A percentile compares a stretch with the other conserved stretches of the same genome.
Evolutionary conservation across 2,113 vertebrate species (phyloP).

Genomic region (Dipodomys stephensi): DNA sequence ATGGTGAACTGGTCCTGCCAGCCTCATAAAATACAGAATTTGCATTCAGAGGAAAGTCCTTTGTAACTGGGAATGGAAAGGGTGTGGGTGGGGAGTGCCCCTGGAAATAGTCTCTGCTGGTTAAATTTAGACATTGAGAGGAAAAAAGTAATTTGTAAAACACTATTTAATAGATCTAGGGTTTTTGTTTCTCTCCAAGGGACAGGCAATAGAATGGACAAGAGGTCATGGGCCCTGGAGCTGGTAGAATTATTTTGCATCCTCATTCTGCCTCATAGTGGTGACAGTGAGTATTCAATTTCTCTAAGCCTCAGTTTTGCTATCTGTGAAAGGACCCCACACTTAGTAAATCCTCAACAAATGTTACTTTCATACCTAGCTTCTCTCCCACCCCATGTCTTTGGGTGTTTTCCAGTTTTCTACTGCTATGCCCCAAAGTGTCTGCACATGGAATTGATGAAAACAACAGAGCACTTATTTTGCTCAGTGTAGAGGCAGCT

Average conservation of each 20-base stretch:
- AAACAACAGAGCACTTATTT: not conserved
- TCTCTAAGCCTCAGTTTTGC: not conserved
- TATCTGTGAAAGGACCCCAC: not conserved
- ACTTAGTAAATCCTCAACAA: not conserved
- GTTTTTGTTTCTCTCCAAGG: conserved; percentile 39
- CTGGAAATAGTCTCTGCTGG: conserved; percentile 43
- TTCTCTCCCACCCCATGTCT: not conserved
- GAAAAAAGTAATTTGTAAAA: not conserved
- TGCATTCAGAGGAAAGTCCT: conserved; percentile 12
- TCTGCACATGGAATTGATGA: not conserved
- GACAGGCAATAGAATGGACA: not conserved
- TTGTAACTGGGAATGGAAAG: not conserved
- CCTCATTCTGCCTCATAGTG: not conserved
- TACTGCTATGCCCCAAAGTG: not conserved
- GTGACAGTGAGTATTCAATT: not conserved
- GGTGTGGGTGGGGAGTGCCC: not conserved
- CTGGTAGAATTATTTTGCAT: not conserved
- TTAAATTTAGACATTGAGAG: conserved; percentile 5
- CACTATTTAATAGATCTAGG: not conserved
- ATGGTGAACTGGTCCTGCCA: conserved; percentile 20
- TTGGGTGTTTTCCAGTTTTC: not conserved
- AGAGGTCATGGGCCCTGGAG: not conserved
- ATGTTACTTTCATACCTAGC: not conserved
- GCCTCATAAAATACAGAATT: conserved; percentile 55
- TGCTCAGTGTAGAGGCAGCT: not conserved